Evolutionary conservation across 2,888 invertebrate species (phyloP).

Genomic region (Drosophila greeni): DNA sequence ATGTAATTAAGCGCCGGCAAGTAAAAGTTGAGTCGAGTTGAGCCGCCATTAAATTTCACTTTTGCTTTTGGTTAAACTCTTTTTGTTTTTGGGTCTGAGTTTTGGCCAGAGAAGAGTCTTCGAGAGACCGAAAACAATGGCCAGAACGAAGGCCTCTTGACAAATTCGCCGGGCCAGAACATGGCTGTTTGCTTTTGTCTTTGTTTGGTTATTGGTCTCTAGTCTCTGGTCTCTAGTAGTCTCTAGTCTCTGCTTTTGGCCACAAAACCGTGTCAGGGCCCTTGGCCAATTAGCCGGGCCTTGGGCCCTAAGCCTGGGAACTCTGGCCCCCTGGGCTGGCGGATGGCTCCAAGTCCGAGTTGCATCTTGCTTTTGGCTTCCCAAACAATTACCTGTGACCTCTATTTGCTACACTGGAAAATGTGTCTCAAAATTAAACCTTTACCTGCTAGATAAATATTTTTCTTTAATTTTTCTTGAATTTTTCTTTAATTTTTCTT

Average conservation of each 20-base stretch:
- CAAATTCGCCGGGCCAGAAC: slow-evolving; percentile 52
- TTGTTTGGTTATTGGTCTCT: not conserved
- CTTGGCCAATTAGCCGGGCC: slow-evolving; percentile 56
- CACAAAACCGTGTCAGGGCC: slow-evolving; percentile 59
- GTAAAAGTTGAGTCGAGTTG: slow-evolving; percentile 39
- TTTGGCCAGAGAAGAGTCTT: too few species aligned
- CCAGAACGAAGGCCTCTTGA: slow-evolving; percentile 61
- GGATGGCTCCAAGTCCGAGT: slow-evolving; percentile 2
- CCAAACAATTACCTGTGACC: slow-evolving; percentile 19
- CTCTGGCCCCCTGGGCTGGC: slow-evolving; percentile 8
- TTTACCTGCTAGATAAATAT: too few species aligned
- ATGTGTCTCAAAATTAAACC: too few species aligned
- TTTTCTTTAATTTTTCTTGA: too few species aligned
- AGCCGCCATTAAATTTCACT: slow-evolving; percentile 43
- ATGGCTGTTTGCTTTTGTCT: slow-evolving; percentile 2
- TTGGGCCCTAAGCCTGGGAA: slow-evolving; percentile 56
- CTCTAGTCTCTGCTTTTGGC: slow-evolving; percentile 8
- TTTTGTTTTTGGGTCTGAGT: too few species aligned
- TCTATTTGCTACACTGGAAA: not conserved
- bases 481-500: too few species aligned
- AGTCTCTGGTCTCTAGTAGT: too few species aligned
- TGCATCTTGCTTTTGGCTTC: slow-evolving; percentile 24
- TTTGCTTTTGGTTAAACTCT: slow-evolving; percentile 42
- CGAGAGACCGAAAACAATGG: too few species aligned
- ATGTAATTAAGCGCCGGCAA: slow-evolving; percentile 65